These are phyloP conservation scores for Sylvicapra grimmia DNA, from an alignment of 2,113 vertebrate species.

Conservation along the genomic window DNA sequence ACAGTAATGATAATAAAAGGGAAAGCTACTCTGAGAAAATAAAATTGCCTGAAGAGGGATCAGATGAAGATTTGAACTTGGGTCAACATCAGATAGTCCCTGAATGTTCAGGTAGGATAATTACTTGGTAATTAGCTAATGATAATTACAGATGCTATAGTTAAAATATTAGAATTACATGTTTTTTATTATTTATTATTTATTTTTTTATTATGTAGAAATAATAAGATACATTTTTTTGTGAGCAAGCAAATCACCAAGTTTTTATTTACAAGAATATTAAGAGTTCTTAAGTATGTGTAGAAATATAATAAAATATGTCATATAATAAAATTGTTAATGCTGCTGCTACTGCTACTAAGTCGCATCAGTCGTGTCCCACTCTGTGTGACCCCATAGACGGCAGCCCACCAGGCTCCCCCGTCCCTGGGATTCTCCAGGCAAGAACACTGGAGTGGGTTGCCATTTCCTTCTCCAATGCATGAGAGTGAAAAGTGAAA, in stretches of 20 bases:
- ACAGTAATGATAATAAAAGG: background rate
- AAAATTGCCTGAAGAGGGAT: conserved; percentile 6
- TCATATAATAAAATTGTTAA: background rate
- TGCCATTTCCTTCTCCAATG: no score
- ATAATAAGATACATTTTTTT: background rate
- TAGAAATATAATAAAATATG: conserved; percentile 4
- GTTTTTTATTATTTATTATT: background rate
- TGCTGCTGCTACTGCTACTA: no score
- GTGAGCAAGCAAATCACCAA: background rate
- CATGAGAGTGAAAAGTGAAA: no score
- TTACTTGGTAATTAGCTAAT: background rate
- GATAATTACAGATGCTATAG: background rate
- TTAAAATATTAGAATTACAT: conserved; percentile 12
- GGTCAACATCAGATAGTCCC: background rate
- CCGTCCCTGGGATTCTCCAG: no score
- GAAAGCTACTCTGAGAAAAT: background rate
- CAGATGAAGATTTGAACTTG: background rate
- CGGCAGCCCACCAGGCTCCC: no score
- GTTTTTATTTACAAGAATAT: conserved; percentile 9
- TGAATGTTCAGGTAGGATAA: conserved; percentile 62
- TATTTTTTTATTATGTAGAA: background rate
- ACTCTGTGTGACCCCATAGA: no score
- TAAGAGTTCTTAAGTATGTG: background rate
- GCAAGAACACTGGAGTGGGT: no score
- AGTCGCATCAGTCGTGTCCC: no score